phyloP scores from a whole-genome alignment of 1,140 invertebrate species.

The Drosophila kohkoa region DNA sequence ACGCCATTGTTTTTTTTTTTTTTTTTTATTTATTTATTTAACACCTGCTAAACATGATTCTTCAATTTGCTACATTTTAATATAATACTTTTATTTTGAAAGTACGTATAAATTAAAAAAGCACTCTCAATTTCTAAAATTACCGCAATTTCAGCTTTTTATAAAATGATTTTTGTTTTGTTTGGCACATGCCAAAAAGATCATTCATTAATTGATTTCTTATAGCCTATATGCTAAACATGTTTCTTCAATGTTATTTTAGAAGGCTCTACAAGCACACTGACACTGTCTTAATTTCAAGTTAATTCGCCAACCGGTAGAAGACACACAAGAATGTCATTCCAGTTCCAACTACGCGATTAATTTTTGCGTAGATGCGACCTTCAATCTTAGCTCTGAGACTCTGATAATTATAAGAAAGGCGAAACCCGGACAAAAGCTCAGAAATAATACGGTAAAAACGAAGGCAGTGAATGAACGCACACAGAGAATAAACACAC shows the following conservation, averaged over 20 bases:
- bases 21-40: too few species aligned
- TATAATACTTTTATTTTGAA: too few species aligned
- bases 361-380: constrained; percentile 11
- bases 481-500: background rate
- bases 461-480: constrained; percentile 11
- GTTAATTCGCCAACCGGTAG: constrained; percentile 23
- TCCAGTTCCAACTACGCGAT: constrained; percentile 13
- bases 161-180: too few species aligned
- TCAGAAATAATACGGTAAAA: constrained; percentile 10
- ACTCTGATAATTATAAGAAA: constrained; percentile 33
- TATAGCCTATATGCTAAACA: background rate
- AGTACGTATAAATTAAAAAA: too few species aligned
- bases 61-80: background rate
- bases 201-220: background rate
- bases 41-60: background rate
- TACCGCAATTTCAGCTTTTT: too few species aligned
- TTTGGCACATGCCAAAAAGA: background rate
- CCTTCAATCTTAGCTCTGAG: constrained; percentile 22
- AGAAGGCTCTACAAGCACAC: background rate
- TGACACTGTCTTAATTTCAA: constrained; percentile 4
- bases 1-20: too few species aligned
- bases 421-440: constrained; percentile 29
- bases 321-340: background rate
- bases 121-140: too few species aligned
- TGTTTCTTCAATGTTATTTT: background rate